These are phyloP conservation scores for Lomographa bimaculata DNA, from an alignment of 2,888 invertebrate genomes.

Conservation along the genomic window DNA sequence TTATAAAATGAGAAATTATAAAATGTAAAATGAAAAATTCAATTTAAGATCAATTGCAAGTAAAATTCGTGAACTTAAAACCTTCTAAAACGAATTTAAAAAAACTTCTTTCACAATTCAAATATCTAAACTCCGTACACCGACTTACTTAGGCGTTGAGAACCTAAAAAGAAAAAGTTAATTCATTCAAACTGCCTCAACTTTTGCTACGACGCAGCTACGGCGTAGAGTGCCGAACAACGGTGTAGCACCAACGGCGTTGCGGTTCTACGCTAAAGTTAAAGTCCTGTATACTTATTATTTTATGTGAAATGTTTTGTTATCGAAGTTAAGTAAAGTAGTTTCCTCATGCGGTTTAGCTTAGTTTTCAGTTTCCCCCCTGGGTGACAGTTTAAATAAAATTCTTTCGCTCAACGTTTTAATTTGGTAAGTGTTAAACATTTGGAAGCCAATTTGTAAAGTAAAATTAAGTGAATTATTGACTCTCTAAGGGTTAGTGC, in stretches of 20 bases:
- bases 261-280: constrained; percentile 26
- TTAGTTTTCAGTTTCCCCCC: too few relatives aligned
- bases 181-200: constrained; percentile 33
- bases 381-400: too few relatives aligned
- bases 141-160: constrained; percentile 18
- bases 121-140: constrained; percentile 23
- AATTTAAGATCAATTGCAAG: too few relatives aligned
- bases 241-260: constrained; percentile 11
- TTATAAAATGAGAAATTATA: too few relatives aligned
- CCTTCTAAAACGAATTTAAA: constrained; percentile 16
- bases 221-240: constrained; percentile 20
- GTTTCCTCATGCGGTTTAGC: constrained; percentile 4
- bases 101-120: constrained; percentile 24
- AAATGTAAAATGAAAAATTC: too few relatives aligned
- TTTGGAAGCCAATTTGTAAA: constrained; percentile 9
- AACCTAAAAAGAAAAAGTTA: constrained; percentile 25
- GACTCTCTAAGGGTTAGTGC: constrained; percentile 11
- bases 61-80: constrained; percentile 15
- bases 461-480: constrained; percentile 18
- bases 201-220: constrained; percentile 34
- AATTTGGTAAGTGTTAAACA: constrained; percentile 8
- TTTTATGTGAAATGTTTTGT: constrained; percentile 8
- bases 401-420: neutral
- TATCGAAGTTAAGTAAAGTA: constrained; percentile 7
- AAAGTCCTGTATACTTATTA: constrained; percentile 5